These are phyloP conservation scores for Cabera pusaria DNA, from an alignment of 2,888 invertebrate genomes.

Conservation along the genomic window DNA sequence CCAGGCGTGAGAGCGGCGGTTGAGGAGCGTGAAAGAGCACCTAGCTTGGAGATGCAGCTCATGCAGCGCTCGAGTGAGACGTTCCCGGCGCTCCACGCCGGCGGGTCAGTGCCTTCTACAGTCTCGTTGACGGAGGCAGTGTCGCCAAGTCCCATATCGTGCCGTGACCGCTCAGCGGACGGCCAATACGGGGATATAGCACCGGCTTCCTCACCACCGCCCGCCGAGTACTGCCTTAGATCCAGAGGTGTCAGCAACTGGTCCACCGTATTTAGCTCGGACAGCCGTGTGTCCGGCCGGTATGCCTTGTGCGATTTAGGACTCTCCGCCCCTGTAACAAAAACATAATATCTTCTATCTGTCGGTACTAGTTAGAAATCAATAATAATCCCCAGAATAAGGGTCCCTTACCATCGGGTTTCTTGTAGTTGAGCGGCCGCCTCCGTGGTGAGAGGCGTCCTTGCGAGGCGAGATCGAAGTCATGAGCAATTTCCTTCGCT, in stretches of 20 bases:
- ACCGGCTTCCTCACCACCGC: conserved; percentile 62
- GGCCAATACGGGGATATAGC: conserved; percentile 86
- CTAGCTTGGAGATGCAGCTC: conserved; percentile 91
- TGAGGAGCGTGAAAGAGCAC: conserved; percentile 87
- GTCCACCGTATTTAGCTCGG: conserved; percentile 77
- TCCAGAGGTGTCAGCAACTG: conserved; percentile 66
- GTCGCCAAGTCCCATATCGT: conserved; percentile 71
- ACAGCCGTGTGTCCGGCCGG: conserved; percentile 77
- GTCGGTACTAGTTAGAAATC: too few species aligned
- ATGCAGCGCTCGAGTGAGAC: conserved; percentile 85
- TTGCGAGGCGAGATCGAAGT: conserved; percentile 87
- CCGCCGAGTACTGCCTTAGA: conserved; percentile 59
- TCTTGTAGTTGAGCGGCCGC: conserved; percentile 62
- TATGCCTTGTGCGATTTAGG: conserved; percentile 57
- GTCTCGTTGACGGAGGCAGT: conserved; percentile 60
- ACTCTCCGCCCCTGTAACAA: conserved; percentile 49
- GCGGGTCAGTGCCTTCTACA: conserved; percentile 44
- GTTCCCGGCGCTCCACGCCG: conserved; percentile 58
- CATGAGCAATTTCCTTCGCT: conserved; percentile 87
- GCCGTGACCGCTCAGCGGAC: conserved; percentile 74
- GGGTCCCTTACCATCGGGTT: conserved; percentile 41
- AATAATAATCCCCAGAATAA: neutral
- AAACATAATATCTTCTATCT: conserved; percentile 1
- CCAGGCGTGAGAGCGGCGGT: conserved; percentile 81
- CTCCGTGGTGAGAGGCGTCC: conserved; percentile 85